These are phyloP conservation scores for Pipistrellus pipistrellus DNA, from an alignment of 2,797 vertebrate genomes.

Conservation along the genomic window DNA sequence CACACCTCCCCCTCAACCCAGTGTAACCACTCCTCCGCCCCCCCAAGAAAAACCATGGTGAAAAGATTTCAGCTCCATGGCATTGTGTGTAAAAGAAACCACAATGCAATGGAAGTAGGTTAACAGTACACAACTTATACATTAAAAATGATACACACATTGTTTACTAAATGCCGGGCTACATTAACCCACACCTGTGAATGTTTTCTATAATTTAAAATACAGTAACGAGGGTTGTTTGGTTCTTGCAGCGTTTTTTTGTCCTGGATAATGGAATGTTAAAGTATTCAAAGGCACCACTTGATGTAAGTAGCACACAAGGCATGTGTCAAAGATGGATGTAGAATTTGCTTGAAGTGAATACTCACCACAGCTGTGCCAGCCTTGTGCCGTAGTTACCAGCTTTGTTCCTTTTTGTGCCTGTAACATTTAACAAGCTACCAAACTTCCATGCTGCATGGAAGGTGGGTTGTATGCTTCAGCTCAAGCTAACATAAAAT, in stretches of 20 bases:
- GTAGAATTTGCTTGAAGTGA: slow-evolving; percentile 68
- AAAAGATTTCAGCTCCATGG: not conserved
- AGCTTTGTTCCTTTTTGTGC: slow-evolving; percentile 62
- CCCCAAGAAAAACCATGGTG: not conserved
- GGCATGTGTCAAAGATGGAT: slow-evolving; percentile 63
- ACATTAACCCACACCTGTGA: slow-evolving; percentile 18
- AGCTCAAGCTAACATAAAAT: slow-evolving; percentile 11
- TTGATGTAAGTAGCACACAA: slow-evolving; percentile 95
- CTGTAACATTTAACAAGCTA: slow-evolving; percentile 48
- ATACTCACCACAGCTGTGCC: slow-evolving; percentile 16
- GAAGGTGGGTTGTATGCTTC: slow-evolving; percentile 37
- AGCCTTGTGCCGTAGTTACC: not conserved
- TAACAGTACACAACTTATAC: not conserved
- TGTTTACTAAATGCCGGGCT: slow-evolving; percentile 27
- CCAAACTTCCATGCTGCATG: slow-evolving; percentile 23
- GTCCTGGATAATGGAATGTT: slow-evolving; percentile 99
- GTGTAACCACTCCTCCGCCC: not conserved
- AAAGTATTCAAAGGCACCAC: slow-evolving; percentile 99
- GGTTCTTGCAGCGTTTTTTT: slow-evolving; percentile 95
- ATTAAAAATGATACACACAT: slow-evolving; percentile 23
- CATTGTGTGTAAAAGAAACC: not conserved
- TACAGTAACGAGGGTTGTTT: slow-evolving; percentile 77
- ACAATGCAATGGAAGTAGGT: not conserved
- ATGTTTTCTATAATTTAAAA: slow-evolving; percentile 67
- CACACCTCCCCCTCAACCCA: not conserved